phyloP scores from a whole-genome alignment of 2,888 invertebrate genomes.

The Listrodromus nycthemerus region DNA sequence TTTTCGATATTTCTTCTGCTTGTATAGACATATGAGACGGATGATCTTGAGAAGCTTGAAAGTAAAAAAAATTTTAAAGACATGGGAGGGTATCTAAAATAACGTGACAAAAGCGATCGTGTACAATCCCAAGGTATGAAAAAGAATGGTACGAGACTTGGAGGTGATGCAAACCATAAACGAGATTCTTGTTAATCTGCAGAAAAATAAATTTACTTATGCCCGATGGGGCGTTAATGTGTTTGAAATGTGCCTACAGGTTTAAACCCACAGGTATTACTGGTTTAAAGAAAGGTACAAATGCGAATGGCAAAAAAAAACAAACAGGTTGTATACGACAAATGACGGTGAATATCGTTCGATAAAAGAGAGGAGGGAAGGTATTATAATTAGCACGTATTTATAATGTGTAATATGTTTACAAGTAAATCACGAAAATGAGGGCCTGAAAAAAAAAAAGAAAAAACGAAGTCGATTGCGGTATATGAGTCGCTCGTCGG shows the following conservation, averaged over 20 bases:
- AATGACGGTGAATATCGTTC: constrained; percentile 78
- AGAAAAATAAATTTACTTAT: constrained; percentile 76
- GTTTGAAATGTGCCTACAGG: constrained; percentile 85
- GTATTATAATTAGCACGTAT: constrained; percentile 55
- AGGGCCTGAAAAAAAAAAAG: constrained; percentile 5
- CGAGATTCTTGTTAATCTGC: constrained; percentile 61
- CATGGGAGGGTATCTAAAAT: constrained; percentile 48
- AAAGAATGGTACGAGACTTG: constrained; percentile 30
- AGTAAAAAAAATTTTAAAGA: constrained; percentile 29
- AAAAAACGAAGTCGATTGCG: constrained; percentile 19
- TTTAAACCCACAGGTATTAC: constrained; percentile 84
- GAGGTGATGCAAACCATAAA: constrained; percentile 54
- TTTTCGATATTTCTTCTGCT: constrained; percentile 70
- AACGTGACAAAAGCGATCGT: constrained; percentile 34
- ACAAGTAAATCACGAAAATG: constrained; percentile 41
- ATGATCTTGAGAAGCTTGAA: constrained; percentile 13
- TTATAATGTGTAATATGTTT: constrained; percentile 55
- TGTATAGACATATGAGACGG: constrained; percentile 25
- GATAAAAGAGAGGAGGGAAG: constrained; percentile 33
- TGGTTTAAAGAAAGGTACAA: constrained; percentile 81
- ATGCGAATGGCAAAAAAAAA: constrained; percentile 63
- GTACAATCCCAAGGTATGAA: constrained; percentile 49
- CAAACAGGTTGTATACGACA: constrained; percentile 83
- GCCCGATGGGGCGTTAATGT: constrained; percentile 83
- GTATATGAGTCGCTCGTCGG: constrained; percentile 36